A percentile compares a stretch with the other conserved stretches of the same genome.
Conservation (phyloP, 2,797 vertebrate species). For the Alca torda region DNA sequence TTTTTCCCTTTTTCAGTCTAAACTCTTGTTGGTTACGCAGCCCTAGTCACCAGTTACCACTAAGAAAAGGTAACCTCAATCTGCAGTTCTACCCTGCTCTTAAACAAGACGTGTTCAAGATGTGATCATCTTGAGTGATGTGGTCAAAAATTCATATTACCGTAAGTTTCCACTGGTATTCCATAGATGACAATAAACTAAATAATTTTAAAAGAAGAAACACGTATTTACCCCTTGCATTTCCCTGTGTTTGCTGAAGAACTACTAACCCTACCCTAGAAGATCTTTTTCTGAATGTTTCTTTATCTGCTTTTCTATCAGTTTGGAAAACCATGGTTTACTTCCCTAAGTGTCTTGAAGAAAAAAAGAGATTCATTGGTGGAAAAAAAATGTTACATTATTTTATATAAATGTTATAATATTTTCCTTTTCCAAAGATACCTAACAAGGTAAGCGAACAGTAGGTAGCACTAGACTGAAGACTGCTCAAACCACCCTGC, state of each 20-base stretch:
- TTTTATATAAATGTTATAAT: constrained; percentile 27
- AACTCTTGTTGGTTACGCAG: not conserved
- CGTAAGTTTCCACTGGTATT: not conserved
- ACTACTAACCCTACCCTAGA: not conserved
- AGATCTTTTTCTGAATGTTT: not conserved
- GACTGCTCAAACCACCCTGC: constrained; percentile 50
- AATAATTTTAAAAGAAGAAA: not conserved
- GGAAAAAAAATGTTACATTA: constrained; percentile 28
- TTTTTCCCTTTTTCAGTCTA: not conserved
- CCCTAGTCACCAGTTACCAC: no score
- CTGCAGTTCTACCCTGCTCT: not conserved
- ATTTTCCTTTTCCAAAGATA: constrained; percentile 56
- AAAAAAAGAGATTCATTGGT: constrained; percentile 15
- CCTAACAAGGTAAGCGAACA: constrained; percentile 59
- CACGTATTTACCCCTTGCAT: not conserved
- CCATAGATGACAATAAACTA: not conserved
- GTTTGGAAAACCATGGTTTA: constrained; percentile 43
- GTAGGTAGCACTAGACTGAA: constrained; percentile 64
- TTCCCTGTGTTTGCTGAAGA: constrained; percentile 10
- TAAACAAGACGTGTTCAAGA: not conserved
- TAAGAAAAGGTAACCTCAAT: not conserved
- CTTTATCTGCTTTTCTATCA: constrained; percentile 49
- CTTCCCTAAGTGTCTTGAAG: constrained; percentile 50
- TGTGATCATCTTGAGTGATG: not conserved
- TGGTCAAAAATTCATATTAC: not conserved